Evolutionary conservation across 2,888 invertebrate species (phyloP).

Genomic region (Agrenia bidenticulata): DNA sequence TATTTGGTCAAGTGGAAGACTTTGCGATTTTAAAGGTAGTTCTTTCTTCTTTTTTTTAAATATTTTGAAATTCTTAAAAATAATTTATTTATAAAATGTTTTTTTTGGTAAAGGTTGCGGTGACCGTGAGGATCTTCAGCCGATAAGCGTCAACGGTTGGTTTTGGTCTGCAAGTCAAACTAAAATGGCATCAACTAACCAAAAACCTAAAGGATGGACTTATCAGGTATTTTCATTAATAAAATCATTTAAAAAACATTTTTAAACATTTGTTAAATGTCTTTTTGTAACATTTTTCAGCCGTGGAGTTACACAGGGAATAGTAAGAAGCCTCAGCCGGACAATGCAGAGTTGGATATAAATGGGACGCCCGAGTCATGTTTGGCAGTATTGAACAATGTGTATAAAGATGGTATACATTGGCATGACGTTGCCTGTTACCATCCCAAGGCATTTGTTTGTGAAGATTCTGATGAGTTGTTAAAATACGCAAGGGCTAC

Average conservation of each 20-base stretch:
- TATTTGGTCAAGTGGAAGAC: slow-evolving; percentile 88
- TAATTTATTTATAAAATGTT: neutral
- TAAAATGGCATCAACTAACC: slow-evolving; percentile 77
- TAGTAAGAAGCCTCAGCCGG: slow-evolving; percentile 83
- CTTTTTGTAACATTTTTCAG: slow-evolving; percentile 18
- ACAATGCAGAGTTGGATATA: slow-evolving; percentile 66
- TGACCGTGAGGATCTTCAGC: slow-evolving; percentile 80
- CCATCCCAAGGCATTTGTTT: slow-evolving; percentile 82
- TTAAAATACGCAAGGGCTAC: slow-evolving; percentile 59
- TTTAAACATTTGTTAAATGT: neutral
- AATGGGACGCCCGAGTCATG: slow-evolving; percentile 68
- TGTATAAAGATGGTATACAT: slow-evolving; percentile 83
- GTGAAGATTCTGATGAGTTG: slow-evolving; percentile 87
- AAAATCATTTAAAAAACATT: neutral
- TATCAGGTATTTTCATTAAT: slow-evolving; percentile 47
- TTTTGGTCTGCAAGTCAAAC: slow-evolving; percentile 89
- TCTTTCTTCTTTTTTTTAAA: no score
- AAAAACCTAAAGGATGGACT: slow-evolving; percentile 45
- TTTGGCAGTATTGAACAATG: slow-evolving; percentile 83
- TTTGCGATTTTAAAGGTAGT: slow-evolving; percentile 81
- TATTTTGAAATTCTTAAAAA: neutral
- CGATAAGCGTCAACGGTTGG: slow-evolving; percentile 81
- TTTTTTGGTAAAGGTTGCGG: slow-evolving; percentile 57
- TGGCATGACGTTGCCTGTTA: slow-evolving; percentile 88
- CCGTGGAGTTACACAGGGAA: slow-evolving; percentile 75